Conservation (phyloP, 2,113 vertebrate species). For the Bubalus kerabau region DNA sequence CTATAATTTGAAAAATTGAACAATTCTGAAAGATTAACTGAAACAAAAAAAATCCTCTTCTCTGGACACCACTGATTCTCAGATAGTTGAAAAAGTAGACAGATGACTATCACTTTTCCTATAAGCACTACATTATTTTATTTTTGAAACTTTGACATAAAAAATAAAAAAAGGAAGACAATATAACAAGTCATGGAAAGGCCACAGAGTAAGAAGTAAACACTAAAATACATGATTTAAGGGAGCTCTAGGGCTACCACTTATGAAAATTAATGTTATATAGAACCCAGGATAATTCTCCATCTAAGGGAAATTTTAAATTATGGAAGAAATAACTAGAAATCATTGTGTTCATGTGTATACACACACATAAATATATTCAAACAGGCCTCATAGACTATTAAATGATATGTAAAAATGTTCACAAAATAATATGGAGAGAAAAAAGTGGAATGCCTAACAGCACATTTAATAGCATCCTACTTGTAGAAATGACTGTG, state of each 20-base stretch:
- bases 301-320: neutral
- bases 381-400: neutral
- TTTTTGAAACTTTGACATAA: neutral
- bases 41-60: neutral
- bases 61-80: neutral
- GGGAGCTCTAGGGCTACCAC: neutral
- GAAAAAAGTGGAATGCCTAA: neutral
- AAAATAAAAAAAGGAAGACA: neutral
- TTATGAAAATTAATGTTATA: neutral
- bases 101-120: neutral
- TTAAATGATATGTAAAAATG: neutral
- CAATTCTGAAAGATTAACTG: neutral
- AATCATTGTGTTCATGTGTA: neutral
- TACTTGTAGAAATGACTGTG: neutral
- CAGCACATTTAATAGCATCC: neutral
- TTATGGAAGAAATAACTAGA: neutral
- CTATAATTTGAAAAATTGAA: neutral
- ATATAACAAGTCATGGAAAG: neutral
- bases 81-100: neutral
- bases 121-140: neutral
- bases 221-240: neutral
- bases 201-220: neutral
- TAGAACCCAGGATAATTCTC: neutral
- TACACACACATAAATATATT: neutral
- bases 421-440: slow-evolving; percentile 7